phyloP scores from a whole-genome alignment of 2,797 vertebrate species.

The Tapirus indicus region DNA sequence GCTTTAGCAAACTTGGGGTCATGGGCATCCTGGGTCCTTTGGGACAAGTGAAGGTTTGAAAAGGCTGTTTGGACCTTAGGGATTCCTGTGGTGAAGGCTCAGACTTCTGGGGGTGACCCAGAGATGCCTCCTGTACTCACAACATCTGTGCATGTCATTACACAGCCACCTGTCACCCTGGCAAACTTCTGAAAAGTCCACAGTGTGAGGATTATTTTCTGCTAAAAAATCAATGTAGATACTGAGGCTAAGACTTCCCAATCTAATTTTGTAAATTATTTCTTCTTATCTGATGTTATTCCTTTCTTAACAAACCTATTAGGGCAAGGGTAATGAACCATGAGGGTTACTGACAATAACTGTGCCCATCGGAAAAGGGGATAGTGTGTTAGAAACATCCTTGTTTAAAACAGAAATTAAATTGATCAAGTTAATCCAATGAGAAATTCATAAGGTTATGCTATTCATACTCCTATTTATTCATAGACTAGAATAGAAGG shows the following conservation, averaged over 20 bases:
- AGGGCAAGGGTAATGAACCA: conserved; percentile 51
- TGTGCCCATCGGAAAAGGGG: conserved; percentile 47
- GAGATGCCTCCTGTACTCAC: not conserved
- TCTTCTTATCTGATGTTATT: conserved; percentile 27
- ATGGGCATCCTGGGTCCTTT: not conserved
- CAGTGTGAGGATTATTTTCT: not conserved
- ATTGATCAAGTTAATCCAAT: conserved; percentile 72
- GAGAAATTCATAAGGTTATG: conserved; percentile 60
- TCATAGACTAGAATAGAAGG: not conserved
- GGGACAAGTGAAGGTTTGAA: conserved; percentile 12
- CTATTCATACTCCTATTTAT: conserved; percentile 53
- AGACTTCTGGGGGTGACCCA: conserved; percentile 37
- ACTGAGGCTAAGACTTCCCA: not conserved
- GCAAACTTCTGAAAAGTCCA: conserved; percentile 41
- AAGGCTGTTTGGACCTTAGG: conserved; percentile 39
- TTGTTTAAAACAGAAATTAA: conserved; percentile 76
- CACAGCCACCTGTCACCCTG: conserved; percentile 24
- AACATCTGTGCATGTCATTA: conserved; percentile 60
- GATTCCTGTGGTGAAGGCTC: not conserved
- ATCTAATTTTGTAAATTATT: conserved; percentile 50
- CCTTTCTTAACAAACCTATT: conserved; percentile 59
- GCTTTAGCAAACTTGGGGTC: not conserved
- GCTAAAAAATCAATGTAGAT: not conserved
- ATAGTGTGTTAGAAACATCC: conserved; percentile 35
- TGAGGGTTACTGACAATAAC: conserved; percentile 49